Percentiles rank a stretch among this genome's conserved stretches.
These are phyloP conservation scores for Parambassis ranga DNA, from an alignment of 2,797 vertebrate species.

Conservation along the genomic window DNA sequence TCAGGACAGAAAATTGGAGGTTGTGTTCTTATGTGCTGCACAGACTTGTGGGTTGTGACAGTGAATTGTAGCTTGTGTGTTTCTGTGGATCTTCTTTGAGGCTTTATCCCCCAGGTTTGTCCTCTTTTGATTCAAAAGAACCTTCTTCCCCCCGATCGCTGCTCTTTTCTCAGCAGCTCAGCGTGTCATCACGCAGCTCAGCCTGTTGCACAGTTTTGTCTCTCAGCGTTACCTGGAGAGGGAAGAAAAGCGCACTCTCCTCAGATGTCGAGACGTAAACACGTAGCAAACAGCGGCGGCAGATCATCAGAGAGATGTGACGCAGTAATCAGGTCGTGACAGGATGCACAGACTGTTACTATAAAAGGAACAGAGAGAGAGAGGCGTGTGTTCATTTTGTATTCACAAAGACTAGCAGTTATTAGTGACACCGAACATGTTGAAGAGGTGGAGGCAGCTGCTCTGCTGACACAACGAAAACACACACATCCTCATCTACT, in stretches of 20 bases:
- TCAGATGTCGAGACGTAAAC: neutral
- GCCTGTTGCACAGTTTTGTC: neutral
- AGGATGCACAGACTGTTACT: neutral
- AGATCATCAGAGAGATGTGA: neutral
- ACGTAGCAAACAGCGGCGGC: neutral
- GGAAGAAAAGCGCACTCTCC: neutral
- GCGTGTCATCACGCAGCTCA: neutral
- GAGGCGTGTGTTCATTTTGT: accelerated
- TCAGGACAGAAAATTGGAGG: too few relatives aligned
- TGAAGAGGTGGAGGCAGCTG: slow-evolving; percentile 3
- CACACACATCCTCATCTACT: neutral
- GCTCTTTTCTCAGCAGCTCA: neutral
- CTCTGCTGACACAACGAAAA: slow-evolving; percentile 19
- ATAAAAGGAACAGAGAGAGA: neutral
- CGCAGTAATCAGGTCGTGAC: neutral
- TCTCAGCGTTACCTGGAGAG: neutral
- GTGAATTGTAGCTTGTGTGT: neutral
- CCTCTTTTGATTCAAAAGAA: neutral
- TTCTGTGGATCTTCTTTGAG: accelerated
- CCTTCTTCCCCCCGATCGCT: neutral
- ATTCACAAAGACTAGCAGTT: too few relatives aligned
- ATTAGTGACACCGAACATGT: neutral
- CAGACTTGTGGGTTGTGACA: neutral
- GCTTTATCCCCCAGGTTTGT: neutral
- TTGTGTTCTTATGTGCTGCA: too few relatives aligned